Percentiles rank a stretch among this genome's conserved stretches.
Conservation (phyloP, 37 sponge, comb jelly and placozoan genomes). For the Chondrosia reniformis region DNA sequence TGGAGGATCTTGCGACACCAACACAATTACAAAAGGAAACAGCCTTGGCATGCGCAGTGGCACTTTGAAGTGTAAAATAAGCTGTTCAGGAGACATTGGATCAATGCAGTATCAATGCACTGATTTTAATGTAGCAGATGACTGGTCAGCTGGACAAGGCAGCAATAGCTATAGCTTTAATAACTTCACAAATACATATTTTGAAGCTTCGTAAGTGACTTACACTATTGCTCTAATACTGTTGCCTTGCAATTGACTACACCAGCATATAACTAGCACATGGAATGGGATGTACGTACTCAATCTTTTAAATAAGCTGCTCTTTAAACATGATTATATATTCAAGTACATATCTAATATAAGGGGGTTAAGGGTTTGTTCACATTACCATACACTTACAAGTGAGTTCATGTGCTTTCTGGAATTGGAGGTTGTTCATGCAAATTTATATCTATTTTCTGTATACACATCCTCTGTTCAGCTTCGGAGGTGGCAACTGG, state of each 20-base stretch:
- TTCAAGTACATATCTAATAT: no score
- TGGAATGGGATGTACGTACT: no score
- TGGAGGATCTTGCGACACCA: not conserved
- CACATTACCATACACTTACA: no score
- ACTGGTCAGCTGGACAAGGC: conserved; percentile 31
- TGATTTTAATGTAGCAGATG: conserved; percentile 25
- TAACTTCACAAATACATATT: not conserved
- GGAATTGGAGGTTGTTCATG: not conserved
- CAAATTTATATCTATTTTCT: not conserved
- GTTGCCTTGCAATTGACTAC: no score
- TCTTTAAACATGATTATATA: no score
- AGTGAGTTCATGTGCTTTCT: not conserved
- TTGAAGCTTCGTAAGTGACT: conserved; percentile 34
- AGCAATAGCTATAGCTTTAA: not conserved
- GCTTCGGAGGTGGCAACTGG: not conserved
- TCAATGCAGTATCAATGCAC: conserved; percentile 22
- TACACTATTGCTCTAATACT: no score
- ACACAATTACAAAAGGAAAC: not conserved
- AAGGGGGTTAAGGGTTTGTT: no score
- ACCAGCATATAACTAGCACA: no score
- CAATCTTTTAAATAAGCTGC: no score
- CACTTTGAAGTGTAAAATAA: not conserved
- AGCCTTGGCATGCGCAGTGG: not conserved
- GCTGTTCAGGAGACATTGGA: not conserved
- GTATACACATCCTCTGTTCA: not conserved